Conservation (phyloP, 2,113 vertebrate species). For the Nothocercus julius region DNA sequence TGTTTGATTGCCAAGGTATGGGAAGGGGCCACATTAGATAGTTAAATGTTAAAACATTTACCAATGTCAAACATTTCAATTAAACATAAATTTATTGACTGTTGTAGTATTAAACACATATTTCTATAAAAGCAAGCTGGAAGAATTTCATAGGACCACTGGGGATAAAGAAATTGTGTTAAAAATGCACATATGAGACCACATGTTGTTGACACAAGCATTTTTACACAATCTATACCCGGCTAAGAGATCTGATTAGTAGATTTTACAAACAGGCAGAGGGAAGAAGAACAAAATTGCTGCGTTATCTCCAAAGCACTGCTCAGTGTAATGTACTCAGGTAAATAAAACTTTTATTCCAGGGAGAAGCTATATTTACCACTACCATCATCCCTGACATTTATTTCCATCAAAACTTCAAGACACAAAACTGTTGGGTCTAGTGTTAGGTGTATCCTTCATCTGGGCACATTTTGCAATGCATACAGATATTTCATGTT, state of each 20-base stretch:
- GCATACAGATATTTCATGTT: neutral
- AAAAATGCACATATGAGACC: neutral
- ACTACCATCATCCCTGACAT: neutral
- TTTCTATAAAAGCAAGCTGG: neutral
- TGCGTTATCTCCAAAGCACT: neutral
- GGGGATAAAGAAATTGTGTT: neutral
- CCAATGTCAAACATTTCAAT: neutral
- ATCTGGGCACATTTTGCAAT: neutral
- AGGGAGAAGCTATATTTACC: neutral
- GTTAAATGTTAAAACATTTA: neutral
- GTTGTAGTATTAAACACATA: neutral
- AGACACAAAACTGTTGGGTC: neutral
- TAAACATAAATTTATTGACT: neutral
- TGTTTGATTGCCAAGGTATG: neutral
- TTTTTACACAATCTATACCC: neutral
- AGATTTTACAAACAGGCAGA: neutral
- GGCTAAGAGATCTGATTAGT: neutral
- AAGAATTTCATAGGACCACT: neutral
- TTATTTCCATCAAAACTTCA: neutral
- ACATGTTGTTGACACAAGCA: fast-evolving
- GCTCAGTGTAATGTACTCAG: neutral
- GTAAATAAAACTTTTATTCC: neutral
- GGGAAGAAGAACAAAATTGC: neutral
- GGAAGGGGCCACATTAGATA: neutral
- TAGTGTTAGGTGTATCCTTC: neutral